Base-by-base conservation (phyloP, 1,140 invertebrate genomes). In the Atta cephalotes region DNA sequence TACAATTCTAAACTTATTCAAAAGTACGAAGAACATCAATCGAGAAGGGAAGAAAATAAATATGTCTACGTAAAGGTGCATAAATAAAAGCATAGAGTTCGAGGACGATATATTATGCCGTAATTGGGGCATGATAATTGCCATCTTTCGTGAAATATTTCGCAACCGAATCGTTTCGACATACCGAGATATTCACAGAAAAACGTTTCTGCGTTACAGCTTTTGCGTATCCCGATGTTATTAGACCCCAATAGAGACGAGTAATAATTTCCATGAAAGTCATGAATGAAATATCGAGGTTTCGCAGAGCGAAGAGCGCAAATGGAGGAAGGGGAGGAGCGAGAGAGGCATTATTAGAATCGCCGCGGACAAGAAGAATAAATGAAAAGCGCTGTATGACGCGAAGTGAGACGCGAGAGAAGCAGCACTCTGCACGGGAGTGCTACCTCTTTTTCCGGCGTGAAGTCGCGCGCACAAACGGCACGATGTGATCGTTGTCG, bases 201-300 rank as follows among this genome's bases (percentile, higher is more conserved):
- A 28, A 7, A 3, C 5, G 7, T 9, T 51, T 49, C 7, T 18
- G n/a, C 45, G 21, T 53, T 53, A 28, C 70, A 28, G 35, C 35
- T 49, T 18, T n/a, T 10, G 21, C 39, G 49, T 28, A 18, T 74
- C 49, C 21, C 49, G 28, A 5, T 31, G 56, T 6, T 9, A 31
- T 45, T 62, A 60, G 35, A 45, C 25, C 16, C 9, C 14, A 14
- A 60, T 12, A 39, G n/a, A 39, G 7, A 10, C 31, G 58, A 63
- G n/a, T 18, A 39, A 77, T 45, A 77, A 77, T 77, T 76, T 76
- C 56, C 18, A 21, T 10, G 31, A 45, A 77, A 62, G 58, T 78
- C 39, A 78, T 12, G 60, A 78, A 78, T 63, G 35, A 78, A 78
- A 78, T 63, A 45, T 78, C 39, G 21, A 65, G 60, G 56, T 63